Evolutionary conservation across 2,797 vertebrate species (phyloP).

Genomic region (Nannoperca obscura): DNA sequence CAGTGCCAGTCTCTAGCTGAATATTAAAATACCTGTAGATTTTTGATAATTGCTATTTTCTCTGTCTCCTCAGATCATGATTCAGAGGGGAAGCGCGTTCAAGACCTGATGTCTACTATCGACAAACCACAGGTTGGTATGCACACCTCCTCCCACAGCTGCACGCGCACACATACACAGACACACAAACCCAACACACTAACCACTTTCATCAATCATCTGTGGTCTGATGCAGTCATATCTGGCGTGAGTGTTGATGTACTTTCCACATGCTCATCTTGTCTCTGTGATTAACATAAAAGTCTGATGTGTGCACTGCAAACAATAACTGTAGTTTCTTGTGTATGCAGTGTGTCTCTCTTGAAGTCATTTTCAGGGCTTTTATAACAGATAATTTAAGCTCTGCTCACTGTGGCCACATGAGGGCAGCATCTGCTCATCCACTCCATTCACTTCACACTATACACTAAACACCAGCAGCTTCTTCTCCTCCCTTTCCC

Average conservation of each 20-base stretch:
- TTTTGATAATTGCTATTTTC: slow-evolving; percentile 35
- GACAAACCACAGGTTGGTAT: slow-evolving; percentile 96
- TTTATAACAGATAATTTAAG: background rate
- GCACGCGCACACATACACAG: background rate
- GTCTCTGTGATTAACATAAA: slow-evolving; percentile 36
- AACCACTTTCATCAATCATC: slow-evolving; percentile 56
- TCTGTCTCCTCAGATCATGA: slow-evolving; percentile 90
- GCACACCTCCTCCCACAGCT: slow-evolving; percentile 25
- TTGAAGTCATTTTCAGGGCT: background rate
- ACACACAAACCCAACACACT: background rate
- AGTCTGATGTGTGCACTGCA: slow-evolving; percentile 17
- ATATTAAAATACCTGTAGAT: background rate
- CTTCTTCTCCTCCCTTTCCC: background rate
- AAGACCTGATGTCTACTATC: slow-evolving; percentile 95
- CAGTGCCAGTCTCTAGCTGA: slow-evolving; percentile 6
- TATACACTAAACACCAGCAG: background rate
- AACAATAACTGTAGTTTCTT: background rate
- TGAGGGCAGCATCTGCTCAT: slow-evolving; percentile 72
- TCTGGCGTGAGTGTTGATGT: slow-evolving; percentile 24
- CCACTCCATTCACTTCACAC: background rate
- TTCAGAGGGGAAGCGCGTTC: slow-evolving; percentile 93
- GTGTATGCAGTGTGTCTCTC: background rate
- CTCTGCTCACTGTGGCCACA: slow-evolving; percentile 63
- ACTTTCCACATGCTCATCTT: slow-evolving; percentile 46
- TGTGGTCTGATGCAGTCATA: slow-evolving; percentile 42